Conservation (phyloP, 2,888 invertebrate species). For the Lydus trimaculatus region DNA sequence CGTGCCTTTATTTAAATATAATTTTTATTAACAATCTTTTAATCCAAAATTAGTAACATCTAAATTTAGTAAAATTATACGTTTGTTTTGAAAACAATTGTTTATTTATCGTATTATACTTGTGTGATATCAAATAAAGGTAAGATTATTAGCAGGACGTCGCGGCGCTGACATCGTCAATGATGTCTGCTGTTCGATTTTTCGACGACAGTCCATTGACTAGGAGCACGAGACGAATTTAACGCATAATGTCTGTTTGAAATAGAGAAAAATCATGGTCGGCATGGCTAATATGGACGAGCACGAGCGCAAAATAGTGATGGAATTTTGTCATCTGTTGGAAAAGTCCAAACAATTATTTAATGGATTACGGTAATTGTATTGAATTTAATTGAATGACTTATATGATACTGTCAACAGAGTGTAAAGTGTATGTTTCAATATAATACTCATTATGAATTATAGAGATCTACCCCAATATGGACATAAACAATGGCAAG, state of each 20-base stretch:
- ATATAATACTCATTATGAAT: slow-evolving; percentile 36
- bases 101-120: no score
- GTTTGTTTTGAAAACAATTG: neutral
- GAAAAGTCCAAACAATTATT: slow-evolving; percentile 98
- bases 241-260: slow-evolving; percentile 35
- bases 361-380: slow-evolving; percentile 85
- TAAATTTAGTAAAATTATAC: neutral
- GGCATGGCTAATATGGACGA: slow-evolving; percentile 84
- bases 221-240: slow-evolving; percentile 31
- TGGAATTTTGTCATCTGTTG: slow-evolving; percentile 94
- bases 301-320: slow-evolving; percentile 89
- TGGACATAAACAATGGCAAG: slow-evolving; percentile 98
- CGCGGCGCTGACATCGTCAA: slow-evolving; percentile 51
- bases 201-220: slow-evolving; percentile 48
- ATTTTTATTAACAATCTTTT: neutral
- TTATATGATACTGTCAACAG: neutral
- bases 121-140: neutral
- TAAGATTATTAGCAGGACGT: slow-evolving; percentile 33
- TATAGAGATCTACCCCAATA: slow-evolving; percentile 95
- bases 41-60: neutral
- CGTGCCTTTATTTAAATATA: neutral
- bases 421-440: no score
- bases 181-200: slow-evolving; percentile 59
- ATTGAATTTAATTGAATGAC: neutral
- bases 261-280: slow-evolving; percentile 65